Evolutionary conservation across 1,140 invertebrate genomes (phyloP).

Genomic region (Luehdorfia chinensis): DNA sequence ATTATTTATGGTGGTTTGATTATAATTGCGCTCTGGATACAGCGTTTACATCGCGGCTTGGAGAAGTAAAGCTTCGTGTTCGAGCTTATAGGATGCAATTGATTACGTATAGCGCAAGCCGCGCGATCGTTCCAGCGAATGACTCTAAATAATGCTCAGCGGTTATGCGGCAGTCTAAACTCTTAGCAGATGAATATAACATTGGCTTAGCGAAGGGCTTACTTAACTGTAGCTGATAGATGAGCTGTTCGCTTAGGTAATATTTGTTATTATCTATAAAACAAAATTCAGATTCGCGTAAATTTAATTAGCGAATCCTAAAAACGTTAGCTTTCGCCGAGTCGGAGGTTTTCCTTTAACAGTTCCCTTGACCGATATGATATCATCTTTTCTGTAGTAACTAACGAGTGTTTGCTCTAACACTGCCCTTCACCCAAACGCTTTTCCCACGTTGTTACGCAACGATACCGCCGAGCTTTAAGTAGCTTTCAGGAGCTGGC

Average conservation of each 20-base stretch:
- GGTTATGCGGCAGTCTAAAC: constrained; percentile 13
- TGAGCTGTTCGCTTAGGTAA: constrained; percentile 15
- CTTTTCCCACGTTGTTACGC: constrained; percentile 40
- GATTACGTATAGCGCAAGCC: constrained; percentile 11
- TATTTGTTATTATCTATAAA: constrained; percentile 1
- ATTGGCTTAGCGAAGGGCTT: constrained; percentile 14
- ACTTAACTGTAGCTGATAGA: constrained; percentile 26
- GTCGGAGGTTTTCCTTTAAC: constrained; percentile 32
- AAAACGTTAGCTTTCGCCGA: constrained; percentile 15
- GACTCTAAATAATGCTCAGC: constrained; percentile 14
- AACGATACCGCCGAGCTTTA: constrained; percentile 27
- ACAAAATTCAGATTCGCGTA: background rate
- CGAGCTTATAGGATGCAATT: constrained; percentile 11
- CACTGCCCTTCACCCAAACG: constrained; percentile 40
- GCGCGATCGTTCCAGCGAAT: constrained; percentile 14
- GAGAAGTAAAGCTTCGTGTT: constrained; percentile 9
- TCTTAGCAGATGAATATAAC: constrained; percentile 14
- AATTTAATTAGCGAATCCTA: constrained; percentile 1
- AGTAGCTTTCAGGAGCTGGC: constrained; percentile 30
- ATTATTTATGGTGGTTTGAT: background rate
- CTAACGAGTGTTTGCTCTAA: constrained; percentile 48
- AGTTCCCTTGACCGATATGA: constrained; percentile 61
- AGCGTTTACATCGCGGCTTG: background rate
- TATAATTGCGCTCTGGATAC: background rate
- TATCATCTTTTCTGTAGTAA: constrained; percentile 41